Conservation (phyloP, 2,888 invertebrate species). For the Andrena minutula region DNA sequence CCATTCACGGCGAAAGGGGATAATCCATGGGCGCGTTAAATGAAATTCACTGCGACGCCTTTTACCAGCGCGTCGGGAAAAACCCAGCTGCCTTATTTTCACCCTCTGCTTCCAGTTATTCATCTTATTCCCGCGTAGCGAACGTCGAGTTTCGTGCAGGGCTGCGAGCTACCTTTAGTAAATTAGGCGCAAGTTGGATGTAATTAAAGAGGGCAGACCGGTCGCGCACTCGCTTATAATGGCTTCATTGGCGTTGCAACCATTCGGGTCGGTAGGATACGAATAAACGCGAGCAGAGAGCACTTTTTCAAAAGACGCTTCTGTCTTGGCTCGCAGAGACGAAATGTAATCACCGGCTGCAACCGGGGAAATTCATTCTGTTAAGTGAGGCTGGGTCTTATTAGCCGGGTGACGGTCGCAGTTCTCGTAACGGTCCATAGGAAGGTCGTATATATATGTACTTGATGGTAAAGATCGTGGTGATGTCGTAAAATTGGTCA, state of each 20-base stretch:
- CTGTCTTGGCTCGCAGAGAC: neutral
- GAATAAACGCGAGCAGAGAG: neutral
- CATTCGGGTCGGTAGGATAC: neutral
- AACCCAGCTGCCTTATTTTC: neutral
- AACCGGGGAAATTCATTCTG: constrained; percentile 19
- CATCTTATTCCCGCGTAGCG: neutral
- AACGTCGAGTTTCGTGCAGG: neutral
- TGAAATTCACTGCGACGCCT: constrained; percentile 13
- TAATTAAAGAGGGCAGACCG: neutral
- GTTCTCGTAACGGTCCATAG: neutral
- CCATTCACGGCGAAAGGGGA: neutral
- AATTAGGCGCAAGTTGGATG: neutral
- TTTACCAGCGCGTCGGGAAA: neutral
- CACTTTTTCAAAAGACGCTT: neutral
- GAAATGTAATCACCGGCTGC: constrained; percentile 10
- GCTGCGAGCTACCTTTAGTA: neutral
- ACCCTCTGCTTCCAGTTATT: neutral
- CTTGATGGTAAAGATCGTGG: neutral
- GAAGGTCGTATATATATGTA: neutral
- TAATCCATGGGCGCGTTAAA: constrained; percentile 24
- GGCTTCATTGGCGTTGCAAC: neutral
- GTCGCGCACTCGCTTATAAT: neutral
- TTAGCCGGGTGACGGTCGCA: constrained; percentile 23
- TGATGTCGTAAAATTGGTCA: too few relatives aligned
- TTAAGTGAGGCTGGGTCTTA: neutral